Conservation (phyloP, 92 coral and sea anemone genomes). For the Epizoanthus scotinus region DNA sequence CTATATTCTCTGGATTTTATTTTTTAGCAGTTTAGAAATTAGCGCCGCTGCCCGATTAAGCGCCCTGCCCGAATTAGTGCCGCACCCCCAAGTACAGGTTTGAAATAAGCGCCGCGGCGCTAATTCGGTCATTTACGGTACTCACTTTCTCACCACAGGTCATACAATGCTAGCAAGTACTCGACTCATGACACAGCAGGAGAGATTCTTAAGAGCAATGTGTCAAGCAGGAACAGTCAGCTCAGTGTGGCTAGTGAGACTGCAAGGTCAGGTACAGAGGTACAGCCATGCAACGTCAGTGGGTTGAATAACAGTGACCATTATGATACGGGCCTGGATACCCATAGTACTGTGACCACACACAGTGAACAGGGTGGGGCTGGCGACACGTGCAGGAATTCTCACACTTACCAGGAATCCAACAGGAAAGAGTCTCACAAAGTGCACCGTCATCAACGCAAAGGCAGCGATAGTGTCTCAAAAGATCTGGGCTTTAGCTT, state of each 20-base stretch:
- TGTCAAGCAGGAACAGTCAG: neutral
- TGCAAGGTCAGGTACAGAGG: neutral
- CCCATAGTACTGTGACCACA: neutral
- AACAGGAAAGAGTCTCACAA: constrained; percentile 5
- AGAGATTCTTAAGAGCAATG: constrained; percentile 47
- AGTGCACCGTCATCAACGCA: constrained; percentile 53
- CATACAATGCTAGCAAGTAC: constrained; percentile 86
- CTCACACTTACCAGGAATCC: constrained; percentile 34
- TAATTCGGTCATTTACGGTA: no score
- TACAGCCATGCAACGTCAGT: neutral
- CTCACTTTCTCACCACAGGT: constrained; percentile 60
- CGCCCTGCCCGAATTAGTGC: no score
- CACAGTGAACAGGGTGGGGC: neutral
- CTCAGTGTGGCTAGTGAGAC: constrained; percentile 3
- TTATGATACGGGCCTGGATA: neutral
- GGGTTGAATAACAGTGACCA: neutral
- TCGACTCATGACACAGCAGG: constrained; percentile 64
- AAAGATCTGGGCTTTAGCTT: constrained; percentile 66
- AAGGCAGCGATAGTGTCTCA: constrained; percentile 85
- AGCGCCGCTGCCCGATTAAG: no score
- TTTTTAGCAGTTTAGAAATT: no score
- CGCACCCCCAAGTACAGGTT: no score
- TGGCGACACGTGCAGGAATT: constrained; percentile 4
- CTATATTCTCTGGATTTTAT: no score
- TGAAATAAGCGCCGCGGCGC: no score